Conservation (phyloP, 92 coral and sea anemone genomes). For the Phenganax marumi region DNA sequence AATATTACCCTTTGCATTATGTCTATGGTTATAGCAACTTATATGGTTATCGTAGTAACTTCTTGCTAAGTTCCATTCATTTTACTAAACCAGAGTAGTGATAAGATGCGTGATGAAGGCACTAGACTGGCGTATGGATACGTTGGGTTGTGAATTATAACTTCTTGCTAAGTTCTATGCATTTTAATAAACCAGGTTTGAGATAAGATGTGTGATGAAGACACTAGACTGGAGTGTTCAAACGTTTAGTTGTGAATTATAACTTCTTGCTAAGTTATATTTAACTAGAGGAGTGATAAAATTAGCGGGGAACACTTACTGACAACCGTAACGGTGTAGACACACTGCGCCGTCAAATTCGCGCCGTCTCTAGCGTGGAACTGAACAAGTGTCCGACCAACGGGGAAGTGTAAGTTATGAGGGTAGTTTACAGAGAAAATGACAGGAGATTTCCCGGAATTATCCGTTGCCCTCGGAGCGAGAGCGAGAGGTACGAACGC, state of each 20-base stretch:
- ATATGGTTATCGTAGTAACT: neutral
- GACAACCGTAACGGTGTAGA: neutral
- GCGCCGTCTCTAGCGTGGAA: neutral
- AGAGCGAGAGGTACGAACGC: neutral
- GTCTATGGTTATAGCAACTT: neutral
- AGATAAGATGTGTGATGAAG: too few relatives aligned
- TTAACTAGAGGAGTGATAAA: neutral
- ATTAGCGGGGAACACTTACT: too few relatives aligned
- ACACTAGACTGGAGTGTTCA: too few relatives aligned
- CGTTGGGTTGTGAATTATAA: too few relatives aligned
- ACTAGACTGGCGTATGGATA: too few relatives aligned
- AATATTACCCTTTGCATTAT: neutral
- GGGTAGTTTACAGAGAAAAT: neutral
- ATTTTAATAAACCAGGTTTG: too few relatives aligned
- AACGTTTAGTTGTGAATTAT: neutral
- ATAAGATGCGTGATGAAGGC: too few relatives aligned
- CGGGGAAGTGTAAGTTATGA: neutral
- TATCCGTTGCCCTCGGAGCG: neutral
- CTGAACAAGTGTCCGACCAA: neutral
- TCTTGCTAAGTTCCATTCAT: too few relatives aligned
- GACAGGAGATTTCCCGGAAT: neutral
- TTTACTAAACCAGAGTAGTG: too few relatives aligned
- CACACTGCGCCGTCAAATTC: neutral
- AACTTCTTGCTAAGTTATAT: neutral
- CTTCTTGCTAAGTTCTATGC: too few relatives aligned